Base-by-base conservation (phyloP, 2,797 vertebrate genomes). In the Mormyrops boulengeri region DNA sequence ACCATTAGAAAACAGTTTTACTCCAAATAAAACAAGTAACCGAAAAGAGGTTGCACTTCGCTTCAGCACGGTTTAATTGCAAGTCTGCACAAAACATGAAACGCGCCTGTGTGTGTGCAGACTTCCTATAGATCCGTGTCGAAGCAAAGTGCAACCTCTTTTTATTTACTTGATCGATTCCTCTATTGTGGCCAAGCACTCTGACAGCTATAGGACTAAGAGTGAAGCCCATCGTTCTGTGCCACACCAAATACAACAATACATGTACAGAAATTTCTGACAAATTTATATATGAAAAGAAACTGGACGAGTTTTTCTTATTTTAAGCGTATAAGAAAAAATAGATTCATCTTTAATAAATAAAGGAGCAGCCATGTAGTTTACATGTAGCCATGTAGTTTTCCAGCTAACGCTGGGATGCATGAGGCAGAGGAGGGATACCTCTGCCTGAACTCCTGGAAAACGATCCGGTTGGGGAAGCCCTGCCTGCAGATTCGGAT, bases 391-490 rank as follows among this genome's bases (percentile, higher is more conserved):
- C 62, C 4, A 80, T 12, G 17, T 11, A 80, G 30, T 44, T 19
- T 80, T 80, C 73, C 38, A 80, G 30, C 17, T 19, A 17, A 82
- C 1, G 19, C 77, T 2, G 19, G 77, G 17, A 49, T 5, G 1
- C 38, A 49, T 47, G 38, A n/a, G 44, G 60, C 14, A 11, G 57
- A 8, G 3, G 8, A 8, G 19, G 34, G 11, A 2, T 95, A 98
- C 98, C 98, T 98, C 94, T 99, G 98, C 91, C 98, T 97, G 92
- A 99, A 99, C 91, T 99, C 98, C 95, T 99, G 98, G 96, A 99
- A 99, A 86, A 99, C 96, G 1, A 99, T 99, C 52, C 98, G 97
- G 94, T 99, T 99, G n/a, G 98, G 98, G 94, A 99, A 99, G 4
- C 98, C 98, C 93, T 99, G 98, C 91, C 98, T 97, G 91, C 98